phyloP scores from a whole-genome alignment of 2,888 invertebrate genomes.

The Eupithecia centaureata region DNA sequence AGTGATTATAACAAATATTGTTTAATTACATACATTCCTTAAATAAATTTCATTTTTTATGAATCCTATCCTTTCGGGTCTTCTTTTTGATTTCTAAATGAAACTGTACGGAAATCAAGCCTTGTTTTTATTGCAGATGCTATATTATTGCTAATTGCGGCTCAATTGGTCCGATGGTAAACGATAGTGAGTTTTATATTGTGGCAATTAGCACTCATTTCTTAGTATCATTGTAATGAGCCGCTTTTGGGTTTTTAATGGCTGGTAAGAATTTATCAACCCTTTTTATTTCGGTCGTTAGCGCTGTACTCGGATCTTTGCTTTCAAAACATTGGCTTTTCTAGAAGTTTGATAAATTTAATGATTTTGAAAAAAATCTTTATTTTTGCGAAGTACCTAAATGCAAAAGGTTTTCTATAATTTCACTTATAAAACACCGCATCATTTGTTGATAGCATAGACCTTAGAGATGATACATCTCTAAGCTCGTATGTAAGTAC shows the following conservation, averaged over 20 bases:
- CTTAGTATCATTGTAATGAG: constrained; percentile 24
- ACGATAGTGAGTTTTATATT: constrained; percentile 41
- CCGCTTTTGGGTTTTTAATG: constrained; percentile 22
- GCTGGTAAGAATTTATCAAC: constrained; percentile 25
- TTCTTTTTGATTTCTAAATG: constrained; percentile 46
- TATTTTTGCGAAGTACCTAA: too few relatives aligned
- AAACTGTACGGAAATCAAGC: constrained; percentile 67
- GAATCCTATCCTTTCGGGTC: too few relatives aligned
- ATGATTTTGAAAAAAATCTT: too few relatives aligned
- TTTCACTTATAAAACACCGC: too few relatives aligned
- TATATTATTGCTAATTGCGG: constrained; percentile 60
- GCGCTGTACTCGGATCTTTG: background rate
- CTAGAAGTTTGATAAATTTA: too few relatives aligned
- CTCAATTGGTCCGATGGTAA: constrained; percentile 58
- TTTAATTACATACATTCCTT: too few relatives aligned
- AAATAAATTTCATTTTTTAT: background rate
- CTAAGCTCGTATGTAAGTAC: too few relatives aligned
- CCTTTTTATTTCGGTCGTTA: constrained; percentile 5
- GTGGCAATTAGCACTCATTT: constrained; percentile 40
- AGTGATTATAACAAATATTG: too few relatives aligned
- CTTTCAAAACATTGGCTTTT: too few relatives aligned
- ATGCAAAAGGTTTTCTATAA: too few relatives aligned
- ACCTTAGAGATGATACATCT: too few relatives aligned
- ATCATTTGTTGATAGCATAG: too few relatives aligned
- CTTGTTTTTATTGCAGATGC: constrained; percentile 56